phyloP scores from a whole-genome alignment of 2,888 invertebrate species.

The Pasiphila rectangulata region DNA sequence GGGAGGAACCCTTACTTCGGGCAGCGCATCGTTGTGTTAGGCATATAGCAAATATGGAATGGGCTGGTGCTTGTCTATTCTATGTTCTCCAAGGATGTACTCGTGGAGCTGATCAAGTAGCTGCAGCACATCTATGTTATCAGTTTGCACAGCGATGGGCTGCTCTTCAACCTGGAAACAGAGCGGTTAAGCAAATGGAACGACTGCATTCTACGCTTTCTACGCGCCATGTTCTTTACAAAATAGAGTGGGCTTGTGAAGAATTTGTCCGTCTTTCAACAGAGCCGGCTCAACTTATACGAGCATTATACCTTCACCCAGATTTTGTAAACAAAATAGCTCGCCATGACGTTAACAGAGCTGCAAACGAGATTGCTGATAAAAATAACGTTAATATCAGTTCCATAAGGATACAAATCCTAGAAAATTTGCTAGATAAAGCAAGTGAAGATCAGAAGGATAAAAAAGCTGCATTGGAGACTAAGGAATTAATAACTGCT shows the following conservation, averaged over 20 bases:
- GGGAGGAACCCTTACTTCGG: conserved; percentile 68
- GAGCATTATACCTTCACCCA: conserved; percentile 68
- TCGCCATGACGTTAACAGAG: conserved; percentile 67
- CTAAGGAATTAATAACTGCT: conserved; percentile 65
- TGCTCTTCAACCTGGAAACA: conserved; percentile 69
- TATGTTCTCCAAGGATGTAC: conserved; percentile 75
- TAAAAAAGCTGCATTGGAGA: conserved; percentile 52
- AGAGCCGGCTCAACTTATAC: conserved; percentile 72
- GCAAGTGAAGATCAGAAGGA: conserved; percentile 46
- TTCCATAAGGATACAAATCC: conserved; percentile 70
- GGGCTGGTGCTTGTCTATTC: conserved; percentile 77
- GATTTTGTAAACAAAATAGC: conserved; percentile 66
- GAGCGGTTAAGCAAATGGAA: conserved; percentile 75
- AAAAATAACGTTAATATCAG: conserved; percentile 73
- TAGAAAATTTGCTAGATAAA: conserved; percentile 70
- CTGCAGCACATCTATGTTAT: conserved; percentile 73
- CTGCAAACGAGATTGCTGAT: conserved; percentile 75
- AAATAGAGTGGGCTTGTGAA: conserved; percentile 73
- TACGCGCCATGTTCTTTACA: conserved; percentile 70
- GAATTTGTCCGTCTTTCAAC: conserved; percentile 66
- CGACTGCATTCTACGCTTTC: conserved; percentile 69
- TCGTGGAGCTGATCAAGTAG: conserved; percentile 77
- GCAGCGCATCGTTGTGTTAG: conserved; percentile 73
- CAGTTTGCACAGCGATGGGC: conserved; percentile 78
- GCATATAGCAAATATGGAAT: conserved; percentile 77